These are phyloP conservation scores for Oscheius sp. DNA, from an alignment of 2,888 invertebrate genomes.

Conservation along the genomic window DNA sequence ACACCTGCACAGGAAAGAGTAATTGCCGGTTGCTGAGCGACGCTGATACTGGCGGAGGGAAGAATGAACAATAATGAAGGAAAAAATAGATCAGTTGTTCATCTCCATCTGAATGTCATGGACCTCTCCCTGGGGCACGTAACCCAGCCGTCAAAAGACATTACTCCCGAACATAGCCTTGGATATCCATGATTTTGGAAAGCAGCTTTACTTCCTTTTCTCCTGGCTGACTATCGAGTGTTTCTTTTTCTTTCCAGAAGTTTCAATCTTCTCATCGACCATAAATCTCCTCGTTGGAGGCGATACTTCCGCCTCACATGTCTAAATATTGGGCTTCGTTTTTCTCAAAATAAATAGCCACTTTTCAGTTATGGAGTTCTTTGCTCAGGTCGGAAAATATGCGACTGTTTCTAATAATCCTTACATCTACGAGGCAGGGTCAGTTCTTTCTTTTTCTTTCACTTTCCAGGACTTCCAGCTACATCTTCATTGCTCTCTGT, in stretches of 20 bases:
- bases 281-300: conserved; percentile 4
- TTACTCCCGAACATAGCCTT: too few relatives aligned
- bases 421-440: conserved; percentile 6
- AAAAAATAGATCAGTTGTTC: too few relatives aligned
- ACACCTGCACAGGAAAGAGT: neutral
- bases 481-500: conserved; percentile 8
- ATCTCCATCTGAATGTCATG: too few relatives aligned
- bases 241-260: too few relatives aligned
- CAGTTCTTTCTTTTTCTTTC: neutral
- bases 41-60: too few relatives aligned
- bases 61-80: too few relatives aligned
- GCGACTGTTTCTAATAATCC: neutral
- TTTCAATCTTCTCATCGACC: neutral
- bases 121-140: too few relatives aligned
- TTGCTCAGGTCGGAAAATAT: conserved; percentile 2
- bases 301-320: neutral
- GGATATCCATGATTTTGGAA: too few relatives aligned
- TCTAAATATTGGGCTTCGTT: neutral
- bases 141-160: too few relatives aligned
- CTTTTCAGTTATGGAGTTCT: conserved; percentile 2
- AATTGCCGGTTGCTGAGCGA: neutral
- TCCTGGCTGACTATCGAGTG: too few relatives aligned
- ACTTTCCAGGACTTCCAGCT: neutral
- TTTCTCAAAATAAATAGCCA: neutral
- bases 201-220: too few relatives aligned